Base-by-base conservation (phyloP, 2,888 invertebrate species). In the Autographa gamma region DNA sequence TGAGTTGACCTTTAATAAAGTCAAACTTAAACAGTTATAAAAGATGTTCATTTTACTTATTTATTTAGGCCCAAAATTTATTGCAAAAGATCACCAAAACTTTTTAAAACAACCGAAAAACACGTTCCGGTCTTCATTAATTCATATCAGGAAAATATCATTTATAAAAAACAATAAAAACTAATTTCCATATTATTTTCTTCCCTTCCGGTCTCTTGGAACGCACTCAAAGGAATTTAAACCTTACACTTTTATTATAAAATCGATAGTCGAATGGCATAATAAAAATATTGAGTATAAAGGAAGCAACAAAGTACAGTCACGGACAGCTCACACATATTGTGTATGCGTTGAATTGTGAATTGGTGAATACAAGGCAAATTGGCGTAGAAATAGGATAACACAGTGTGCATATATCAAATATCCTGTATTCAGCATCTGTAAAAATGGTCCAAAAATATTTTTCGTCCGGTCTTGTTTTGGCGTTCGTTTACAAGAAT, bases 121-220 rank as follows among this genome's bases (percentile, higher is more conserved):
- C 31, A 48, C n/a, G 65, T 38, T 16, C 14, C n/a, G 48, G 54
- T 66, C 14, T 59, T 72, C 41, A 78, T 72, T 79, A 79, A 80
- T 82, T 79, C 76, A 60, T 52, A 75, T 71, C 79, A 79, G 60
- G 80, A 43, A 82, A 82, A 79, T 54, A 60, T 32, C 56, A 82
- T 82, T 79, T 71, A 73, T 69, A 73, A 82, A 73, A 82, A 73
- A 82, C 80, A 80, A 71, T 71, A 71, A 80, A 79, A 76, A 73
- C 77, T 66, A 71, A 80, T 80, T 80, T 82, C 64, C 73, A 83
- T 80, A 68, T 70, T 70, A 66, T 81, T 74, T 74, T 75, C 70
- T 73, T 66, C 32, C 19, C 48, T 69, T 60, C 32, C 56, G 69
- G 62, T 25, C 62, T 38, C 4, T 32, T 63, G 56, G 0, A n/a